Evolutionary conservation across 2,888 invertebrate species (phyloP).

Genomic region (Aphodius granarius): DNA sequence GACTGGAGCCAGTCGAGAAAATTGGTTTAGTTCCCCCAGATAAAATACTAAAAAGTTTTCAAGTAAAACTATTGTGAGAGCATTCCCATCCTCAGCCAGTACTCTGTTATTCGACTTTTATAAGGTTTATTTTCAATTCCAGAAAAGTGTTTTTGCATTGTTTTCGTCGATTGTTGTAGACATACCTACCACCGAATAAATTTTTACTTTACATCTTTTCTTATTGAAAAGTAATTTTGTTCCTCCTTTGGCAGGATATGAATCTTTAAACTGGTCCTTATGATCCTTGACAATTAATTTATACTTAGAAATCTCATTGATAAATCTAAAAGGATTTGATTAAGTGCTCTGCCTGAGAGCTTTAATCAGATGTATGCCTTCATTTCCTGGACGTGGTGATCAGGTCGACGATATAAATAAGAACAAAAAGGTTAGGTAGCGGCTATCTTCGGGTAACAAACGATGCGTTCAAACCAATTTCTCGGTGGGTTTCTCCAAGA

Average conservation of each 20-base stretch:
- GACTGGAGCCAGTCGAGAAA: background rate
- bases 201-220: background rate
- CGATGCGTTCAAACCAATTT: constrained; percentile 13
- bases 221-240: too few relatives aligned
- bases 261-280: too few relatives aligned
- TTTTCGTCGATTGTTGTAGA: background rate
- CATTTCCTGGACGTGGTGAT: background rate
- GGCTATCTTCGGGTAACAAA: constrained; percentile 10
- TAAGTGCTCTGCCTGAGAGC: background rate
- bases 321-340: background rate
- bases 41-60: background rate
- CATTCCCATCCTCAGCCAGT: background rate
- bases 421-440: constrained; percentile 2
- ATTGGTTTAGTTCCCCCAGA: background rate
- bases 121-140: background rate
- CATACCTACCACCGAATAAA: background rate
- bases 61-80: background rate
- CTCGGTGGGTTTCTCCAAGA: constrained; percentile 5
- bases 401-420: background rate
- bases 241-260: too few relatives aligned
- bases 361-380: background rate
- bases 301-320: background rate
- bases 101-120: background rate
- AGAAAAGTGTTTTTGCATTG: background rate
- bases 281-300: background rate